A percentile compares a stretch with the other conserved stretches of the same genome.
Evolutionary conservation across 2,797 vertebrate species (phyloP).

Genomic region (Myripristis jacobus): DNA sequence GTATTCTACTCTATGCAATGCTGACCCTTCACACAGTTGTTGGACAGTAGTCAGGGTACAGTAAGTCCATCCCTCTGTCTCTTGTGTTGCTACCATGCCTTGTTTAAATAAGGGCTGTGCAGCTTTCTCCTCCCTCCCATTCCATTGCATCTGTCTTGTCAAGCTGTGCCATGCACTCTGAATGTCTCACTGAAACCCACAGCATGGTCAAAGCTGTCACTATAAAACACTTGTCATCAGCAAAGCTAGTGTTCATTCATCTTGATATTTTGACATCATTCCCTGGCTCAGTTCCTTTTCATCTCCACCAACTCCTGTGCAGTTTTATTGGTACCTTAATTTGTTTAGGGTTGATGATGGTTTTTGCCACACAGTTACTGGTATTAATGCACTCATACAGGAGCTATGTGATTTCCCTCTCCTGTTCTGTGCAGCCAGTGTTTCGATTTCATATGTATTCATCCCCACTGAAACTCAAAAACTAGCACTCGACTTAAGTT

Average conservation of each 20-base stretch:
- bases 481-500: no score
- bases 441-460: neutral
- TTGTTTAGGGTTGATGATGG: neutral
- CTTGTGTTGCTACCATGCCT: constrained; percentile 64
- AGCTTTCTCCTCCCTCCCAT: constrained; percentile 66
- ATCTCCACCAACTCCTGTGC: neutral
- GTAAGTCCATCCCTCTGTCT: constrained; percentile 33
- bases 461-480: neutral
- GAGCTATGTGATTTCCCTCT: neutral
- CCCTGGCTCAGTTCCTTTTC: constrained; percentile 3
- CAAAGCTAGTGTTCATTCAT: constrained; percentile 36
- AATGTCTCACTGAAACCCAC: constrained; percentile 46
- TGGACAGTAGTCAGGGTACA: constrained; percentile 7
- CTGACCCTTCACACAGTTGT: neutral
- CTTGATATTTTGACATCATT: constrained; percentile 4
- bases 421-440: neutral
- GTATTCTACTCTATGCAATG: constrained; percentile 14
- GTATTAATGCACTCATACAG: neutral
- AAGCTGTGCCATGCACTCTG: constrained; percentile 40
- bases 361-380: no score
- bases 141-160: constrained; percentile 36
- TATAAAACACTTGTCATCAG: constrained; percentile 29
- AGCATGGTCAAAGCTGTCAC: constrained; percentile 51
- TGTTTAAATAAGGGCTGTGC: constrained; percentile 74
- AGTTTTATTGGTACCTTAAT: neutral